phyloP scores from a whole-genome alignment of 2,113 vertebrate genomes.

The Poicephalus gulielmi region DNA sequence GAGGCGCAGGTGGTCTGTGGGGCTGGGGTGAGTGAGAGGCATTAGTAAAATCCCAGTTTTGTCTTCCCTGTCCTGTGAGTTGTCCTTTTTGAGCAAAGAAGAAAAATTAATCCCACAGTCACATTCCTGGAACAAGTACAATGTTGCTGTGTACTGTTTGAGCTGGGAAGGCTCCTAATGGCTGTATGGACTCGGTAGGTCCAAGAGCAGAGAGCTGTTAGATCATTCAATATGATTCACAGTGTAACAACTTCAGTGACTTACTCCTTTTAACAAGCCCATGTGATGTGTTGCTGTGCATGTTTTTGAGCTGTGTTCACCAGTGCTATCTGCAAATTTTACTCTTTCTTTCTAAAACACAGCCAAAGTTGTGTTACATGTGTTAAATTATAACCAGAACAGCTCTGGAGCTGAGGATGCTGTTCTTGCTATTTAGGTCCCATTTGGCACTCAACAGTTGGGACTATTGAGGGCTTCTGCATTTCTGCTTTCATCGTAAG shows the following conservation, averaged over 20 bases:
- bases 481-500: background rate
- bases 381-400: background rate
- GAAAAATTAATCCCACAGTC: accelerated
- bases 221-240: background rate
- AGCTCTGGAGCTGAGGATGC: background rate
- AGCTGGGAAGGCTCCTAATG: background rate
- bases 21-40: background rate
- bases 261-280: background rate
- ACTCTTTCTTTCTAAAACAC: background rate
- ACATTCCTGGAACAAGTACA: background rate
- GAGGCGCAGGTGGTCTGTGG: background rate
- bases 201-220: background rate
- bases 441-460: background rate
- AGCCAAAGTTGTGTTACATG: background rate
- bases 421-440: background rate
- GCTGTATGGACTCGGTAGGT: background rate
- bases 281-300: accelerated
- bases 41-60: background rate
- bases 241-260: background rate
- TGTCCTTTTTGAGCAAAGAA: background rate
- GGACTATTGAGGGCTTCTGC: background rate
- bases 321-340: background rate
- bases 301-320: background rate
- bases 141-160: background rate
- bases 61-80: background rate